Evolutionary conservation across 2,797 vertebrate genomes (phyloP), one percentile per base, ranked within the genome.

Genomic region (Perodicticus potto): DNA sequence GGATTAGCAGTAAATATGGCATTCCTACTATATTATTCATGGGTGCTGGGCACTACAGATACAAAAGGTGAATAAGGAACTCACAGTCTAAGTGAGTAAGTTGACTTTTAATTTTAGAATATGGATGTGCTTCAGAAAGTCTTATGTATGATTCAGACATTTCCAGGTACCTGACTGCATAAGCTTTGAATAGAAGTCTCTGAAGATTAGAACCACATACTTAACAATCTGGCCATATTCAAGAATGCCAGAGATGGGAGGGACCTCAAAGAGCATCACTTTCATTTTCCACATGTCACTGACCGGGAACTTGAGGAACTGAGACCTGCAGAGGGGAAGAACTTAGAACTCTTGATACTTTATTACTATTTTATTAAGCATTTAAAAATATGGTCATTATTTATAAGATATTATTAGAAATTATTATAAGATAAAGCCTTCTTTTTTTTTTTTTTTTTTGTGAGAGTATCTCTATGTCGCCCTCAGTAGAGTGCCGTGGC

Each of bases 341-440:
- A 65, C 43, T 59, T 34, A 73, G n/a, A 49, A 67, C 59, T 70
- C 20, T 63, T 45, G 53, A 49, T 80, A 78, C 80, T 82, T 27
- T 55, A 14, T 70, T 74, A 65, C 32, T 32, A 49, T 90, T 93
- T 90, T 86, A 74, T 86, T 40, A 83, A 85, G 55, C 49, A 61
- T 93, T 74, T 77, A 69, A 89, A 55, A 57, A 74, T 37, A 16
- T 78, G 12, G 25, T 85, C 49, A 86, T 76, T 91, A 85, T 80
- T 89, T 88, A 85, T 34, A 86, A 45, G 69, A 32, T 10, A 59
- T 23, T 72, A 49, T 14, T 83, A 80, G 76, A 85, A 96, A 82
- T 88, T 34, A 70, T 65, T 69, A 53, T 22, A 61, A 72, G 45
- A 37, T 73, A 92, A 91, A 81, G 34, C 45, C 34, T 86, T 93